A percentile compares a stretch with the other conserved stretches of the same genome.
Evolutionary conservation across 2,113 vertebrate genomes (phyloP).

Genomic region (Greenwoodochromis staneri): DNA sequence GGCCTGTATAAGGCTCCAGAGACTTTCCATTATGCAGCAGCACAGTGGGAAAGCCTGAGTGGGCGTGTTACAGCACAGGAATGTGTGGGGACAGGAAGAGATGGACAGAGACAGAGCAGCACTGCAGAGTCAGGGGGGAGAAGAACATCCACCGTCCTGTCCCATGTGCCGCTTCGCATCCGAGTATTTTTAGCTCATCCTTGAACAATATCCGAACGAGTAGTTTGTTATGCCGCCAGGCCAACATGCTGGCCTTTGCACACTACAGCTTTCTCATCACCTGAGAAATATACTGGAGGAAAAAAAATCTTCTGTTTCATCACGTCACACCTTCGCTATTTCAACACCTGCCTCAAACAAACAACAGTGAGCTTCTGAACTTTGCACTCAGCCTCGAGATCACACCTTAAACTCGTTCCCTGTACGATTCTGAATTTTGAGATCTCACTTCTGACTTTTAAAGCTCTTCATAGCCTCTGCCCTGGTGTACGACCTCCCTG

Average conservation of each 20-base stretch:
- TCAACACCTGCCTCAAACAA: background rate
- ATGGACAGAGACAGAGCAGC: constrained; percentile 13
- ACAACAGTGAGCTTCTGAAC: background rate
- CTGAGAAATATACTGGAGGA: background rate
- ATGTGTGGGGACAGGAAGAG: constrained; percentile 50
- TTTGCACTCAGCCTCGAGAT: background rate
- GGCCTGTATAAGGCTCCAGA: background rate
- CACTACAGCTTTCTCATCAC: background rate
- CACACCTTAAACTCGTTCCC: background rate
- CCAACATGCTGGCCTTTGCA: background rate
- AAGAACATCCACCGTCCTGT: background rate
- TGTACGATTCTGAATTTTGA: background rate
- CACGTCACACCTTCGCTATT: background rate
- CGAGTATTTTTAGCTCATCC: constrained; percentile 3
- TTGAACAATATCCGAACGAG: background rate
- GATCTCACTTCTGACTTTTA: background rate
- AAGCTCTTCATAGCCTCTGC: background rate
- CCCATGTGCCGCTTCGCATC: background rate
- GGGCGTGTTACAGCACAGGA: constrained; percentile 37
- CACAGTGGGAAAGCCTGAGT: constrained; percentile 11
- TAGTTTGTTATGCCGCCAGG: background rate
- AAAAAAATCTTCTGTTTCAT: background rate
- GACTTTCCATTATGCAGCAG: constrained; percentile 1
- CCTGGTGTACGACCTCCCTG: background rate
- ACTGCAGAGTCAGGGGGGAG: constrained; percentile 7